Evolutionary conservation across 2,113 vertebrate species (phyloP).

Genomic region (Colius striatus): DNA sequence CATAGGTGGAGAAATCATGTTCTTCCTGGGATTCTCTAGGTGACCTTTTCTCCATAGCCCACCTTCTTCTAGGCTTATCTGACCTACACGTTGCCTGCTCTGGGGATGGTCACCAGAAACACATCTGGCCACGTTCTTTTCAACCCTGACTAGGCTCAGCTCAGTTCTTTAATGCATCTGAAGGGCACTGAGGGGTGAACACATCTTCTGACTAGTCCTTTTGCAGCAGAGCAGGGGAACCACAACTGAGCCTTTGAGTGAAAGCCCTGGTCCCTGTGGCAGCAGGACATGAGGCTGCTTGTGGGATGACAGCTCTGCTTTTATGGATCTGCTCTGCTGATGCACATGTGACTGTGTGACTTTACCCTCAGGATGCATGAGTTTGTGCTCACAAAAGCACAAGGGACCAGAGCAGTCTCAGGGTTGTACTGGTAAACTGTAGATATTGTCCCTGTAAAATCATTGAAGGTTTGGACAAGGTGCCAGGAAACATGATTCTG

Average conservation of each 20-base stretch:
- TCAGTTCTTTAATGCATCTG: not conserved
- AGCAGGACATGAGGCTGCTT: not conserved
- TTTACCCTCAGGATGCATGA: not conserved
- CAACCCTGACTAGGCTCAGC: not conserved
- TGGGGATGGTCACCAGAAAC: not conserved
- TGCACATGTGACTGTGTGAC: rapidly evolving
- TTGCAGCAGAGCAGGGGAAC: not conserved
- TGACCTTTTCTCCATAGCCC: not conserved
- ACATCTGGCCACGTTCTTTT: not conserved
- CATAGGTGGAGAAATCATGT: not conserved
- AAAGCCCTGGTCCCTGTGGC: not conserved
- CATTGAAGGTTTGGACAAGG: not conserved
- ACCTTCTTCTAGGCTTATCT: not conserved
- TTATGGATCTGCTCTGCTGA: not conserved
- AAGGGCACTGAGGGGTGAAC: not conserved
- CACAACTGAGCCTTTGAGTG: not conserved
- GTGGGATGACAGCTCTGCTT: not conserved
- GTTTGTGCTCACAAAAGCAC: not conserved
- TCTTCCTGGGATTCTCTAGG: not conserved
- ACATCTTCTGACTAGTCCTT: rapidly evolving
- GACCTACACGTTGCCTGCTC: rapidly evolving
- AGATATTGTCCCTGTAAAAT: not conserved
- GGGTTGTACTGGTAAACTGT: not conserved
- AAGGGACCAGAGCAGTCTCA: not conserved
- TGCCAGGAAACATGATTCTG: not conserved